A percentile compares a stretch with the other conserved stretches of the same genome.
Conservation (phyloP, 1,140 invertebrate species). For the Lethrus apterus region DNA sequence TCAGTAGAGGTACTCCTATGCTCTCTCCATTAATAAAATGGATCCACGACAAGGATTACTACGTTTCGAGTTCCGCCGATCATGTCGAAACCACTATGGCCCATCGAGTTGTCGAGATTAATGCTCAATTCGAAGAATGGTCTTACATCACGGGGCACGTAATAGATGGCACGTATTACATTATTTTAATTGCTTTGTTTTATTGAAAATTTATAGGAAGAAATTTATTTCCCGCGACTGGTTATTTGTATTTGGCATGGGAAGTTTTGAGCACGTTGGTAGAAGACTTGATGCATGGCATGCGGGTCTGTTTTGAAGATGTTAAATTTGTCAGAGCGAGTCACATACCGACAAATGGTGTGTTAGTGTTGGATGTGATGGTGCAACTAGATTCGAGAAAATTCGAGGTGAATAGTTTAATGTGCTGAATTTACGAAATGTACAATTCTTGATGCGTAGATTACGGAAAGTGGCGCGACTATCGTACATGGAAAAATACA, state of each 20-base stretch:
- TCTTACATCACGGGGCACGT: constrained; percentile 76
- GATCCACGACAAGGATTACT: constrained; percentile 52
- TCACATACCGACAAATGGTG: no score
- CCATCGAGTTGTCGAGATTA: not conserved
- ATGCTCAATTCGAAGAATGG: no score
- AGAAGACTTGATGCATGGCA: constrained; percentile 57
- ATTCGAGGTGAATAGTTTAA: no score
- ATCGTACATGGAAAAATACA: no score
- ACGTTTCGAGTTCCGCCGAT: constrained; percentile 29
- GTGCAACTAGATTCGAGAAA: no score
- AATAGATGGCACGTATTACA: constrained; percentile 61
- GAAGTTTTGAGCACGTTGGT: constrained; percentile 75
- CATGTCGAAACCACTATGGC: constrained; percentile 18
- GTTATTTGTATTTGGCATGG: constrained; percentile 80
- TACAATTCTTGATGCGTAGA: no score
- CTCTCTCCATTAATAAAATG: constrained; percentile 54
- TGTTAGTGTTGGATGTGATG: no score
- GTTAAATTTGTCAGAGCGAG: constrained; percentile 78
- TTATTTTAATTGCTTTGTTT: not conserved
- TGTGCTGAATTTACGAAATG: no score
- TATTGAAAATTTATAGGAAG: constrained; percentile 57
- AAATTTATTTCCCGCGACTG: constrained; percentile 83
- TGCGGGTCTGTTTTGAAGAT: constrained; percentile 81
- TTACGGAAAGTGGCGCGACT: no score
- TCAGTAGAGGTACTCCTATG: constrained; percentile 55